Percentiles rank a stretch among this genome's conserved stretches.
Conservation (phyloP, 2,888 invertebrate genomes). For the Pachymerium ferrugineum region DNA sequence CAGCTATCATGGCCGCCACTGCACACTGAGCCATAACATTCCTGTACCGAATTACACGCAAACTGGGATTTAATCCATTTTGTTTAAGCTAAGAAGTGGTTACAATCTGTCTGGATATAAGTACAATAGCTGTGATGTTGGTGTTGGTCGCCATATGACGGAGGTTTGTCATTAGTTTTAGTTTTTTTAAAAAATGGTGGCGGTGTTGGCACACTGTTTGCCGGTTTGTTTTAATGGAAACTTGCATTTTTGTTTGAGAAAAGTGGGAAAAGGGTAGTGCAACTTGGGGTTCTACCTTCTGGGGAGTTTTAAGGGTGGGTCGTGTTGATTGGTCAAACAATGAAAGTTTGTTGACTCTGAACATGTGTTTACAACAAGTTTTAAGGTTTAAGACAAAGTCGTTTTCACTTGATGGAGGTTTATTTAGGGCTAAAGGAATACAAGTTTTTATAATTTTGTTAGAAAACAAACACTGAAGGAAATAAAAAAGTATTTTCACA, state of each 20-base stretch:
- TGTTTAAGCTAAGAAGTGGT: background rate
- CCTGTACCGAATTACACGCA: constrained; percentile 13
- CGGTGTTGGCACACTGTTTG: background rate
- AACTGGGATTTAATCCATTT: background rate
- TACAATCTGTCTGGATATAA: background rate
- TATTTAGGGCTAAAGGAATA: too few relatives aligned
- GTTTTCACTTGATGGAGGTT: too few relatives aligned
- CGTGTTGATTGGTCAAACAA: too few relatives aligned
- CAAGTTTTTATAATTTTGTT: too few relatives aligned
- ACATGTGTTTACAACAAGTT: too few relatives aligned
- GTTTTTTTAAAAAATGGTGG: background rate
- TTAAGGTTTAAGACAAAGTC: too few relatives aligned
- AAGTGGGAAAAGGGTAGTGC: background rate
- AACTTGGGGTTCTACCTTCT: too few relatives aligned
- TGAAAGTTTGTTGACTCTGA: too few relatives aligned
- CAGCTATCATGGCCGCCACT: constrained; percentile 15
- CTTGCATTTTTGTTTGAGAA: background rate
- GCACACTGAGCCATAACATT: constrained; percentile 17
- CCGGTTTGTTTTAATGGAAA: background rate
- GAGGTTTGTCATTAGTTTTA: background rate
- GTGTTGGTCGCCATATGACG: background rate
- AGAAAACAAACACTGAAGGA: too few relatives aligned
- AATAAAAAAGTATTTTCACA: too few relatives aligned
- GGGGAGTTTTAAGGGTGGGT: too few relatives aligned
- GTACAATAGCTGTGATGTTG: background rate